Evolutionary conservation across 2,888 invertebrate genomes (phyloP), one percentile per base, ranked within the genome.

Genomic region (Hypercompe scribonia): DNA sequence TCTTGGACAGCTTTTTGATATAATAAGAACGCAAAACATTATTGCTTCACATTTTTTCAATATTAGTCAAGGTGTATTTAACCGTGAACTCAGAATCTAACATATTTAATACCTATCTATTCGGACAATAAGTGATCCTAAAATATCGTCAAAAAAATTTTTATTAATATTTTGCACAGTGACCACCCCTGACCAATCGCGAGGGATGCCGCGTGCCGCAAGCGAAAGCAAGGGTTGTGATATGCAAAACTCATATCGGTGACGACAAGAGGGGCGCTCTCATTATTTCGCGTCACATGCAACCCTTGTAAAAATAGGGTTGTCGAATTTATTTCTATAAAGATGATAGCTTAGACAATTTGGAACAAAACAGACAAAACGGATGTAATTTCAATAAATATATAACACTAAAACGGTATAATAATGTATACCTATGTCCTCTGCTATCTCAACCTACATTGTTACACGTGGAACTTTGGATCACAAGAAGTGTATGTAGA

Each of bases 271-370:
- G 90, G 89, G 89, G 89, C 85, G 87, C 90, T 86, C 90, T 91
- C 89, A 91, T 94, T 94, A 93, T 93, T 93, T 86, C 89, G 82
- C 91, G 92, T 93, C 93, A 92, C 88, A 91, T 88, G 85, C 92
- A 90, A 88, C 92, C 92, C 92, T 90, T 88, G 86, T 87, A 86
- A 83, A 71, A 4, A 33, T 84, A 95, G 92, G 94, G 94, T 77
- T 93, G 90, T 10, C 85, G 73, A 61, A 31, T 24, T 58, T 21
- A 33, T 24, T 63, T 8, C 24, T 31, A 15, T 15, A 2, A 31
- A 7, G 42, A 31, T n/a, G 28, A 15, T 39, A 28, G 11, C 42
- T n/a, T 65, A 61, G 3, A 18, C 2, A 65, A n/a, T 36, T 5
- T 65, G 24, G n/a, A 15, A 2, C n/a, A 65, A 65, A n/a, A n/a